Base-by-base conservation (phyloP, 1,140 invertebrate genomes). In the Periplaneta americana region DNA sequence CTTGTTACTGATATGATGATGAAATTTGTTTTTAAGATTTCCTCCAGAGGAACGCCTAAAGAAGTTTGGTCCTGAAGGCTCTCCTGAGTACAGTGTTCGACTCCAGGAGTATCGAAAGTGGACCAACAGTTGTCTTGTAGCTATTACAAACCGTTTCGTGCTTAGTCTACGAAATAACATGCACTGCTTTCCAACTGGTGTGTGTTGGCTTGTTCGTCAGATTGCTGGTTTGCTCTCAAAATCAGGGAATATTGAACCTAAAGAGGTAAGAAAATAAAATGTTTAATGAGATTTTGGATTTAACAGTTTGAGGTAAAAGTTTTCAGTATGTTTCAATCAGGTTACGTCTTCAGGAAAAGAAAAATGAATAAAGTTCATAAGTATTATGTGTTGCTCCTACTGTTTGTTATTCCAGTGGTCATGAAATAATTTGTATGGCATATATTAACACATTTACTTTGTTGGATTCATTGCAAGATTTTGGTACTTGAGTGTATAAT, bases 141-240 rank as follows among this genome's bases (percentile, higher is more conserved):
- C 93, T 33, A 92, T 98, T 39, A 93, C 96, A 1, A 93, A 93
- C 85, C 90, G 92, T 84, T 99, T 99, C 86, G 94, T 99, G 79
- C 88, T 91, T 11, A 95, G 95, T 75, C 93, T 99, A 82, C 91
- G 93, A 75, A 94, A 96, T 83, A 97, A 96, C 86, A 95, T 98
- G 90, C 93, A 95, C 81, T 96, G 96, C 85, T 99, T 99, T 89
- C 98, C 98, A 0, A 93, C 94, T 10, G 92, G 93, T n/a, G 88
- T 95, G 13, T 92, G 92, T 36, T 96, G 95, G 94, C 90, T 95
- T 39, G 92, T 95, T 0, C 91, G 93, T 83, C 94, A 95, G 84
- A 93, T 95, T 84, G 92, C 93, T n/a, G 91, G 93, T 75, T 88
- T 94, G 33, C 87, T 96, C 11, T 90, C 91, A 8, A 93, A 94